These are phyloP conservation scores for Venustaconcha ellipsiformis DNA, from an alignment of 1,140 invertebrate species.

Conservation along the genomic window DNA sequence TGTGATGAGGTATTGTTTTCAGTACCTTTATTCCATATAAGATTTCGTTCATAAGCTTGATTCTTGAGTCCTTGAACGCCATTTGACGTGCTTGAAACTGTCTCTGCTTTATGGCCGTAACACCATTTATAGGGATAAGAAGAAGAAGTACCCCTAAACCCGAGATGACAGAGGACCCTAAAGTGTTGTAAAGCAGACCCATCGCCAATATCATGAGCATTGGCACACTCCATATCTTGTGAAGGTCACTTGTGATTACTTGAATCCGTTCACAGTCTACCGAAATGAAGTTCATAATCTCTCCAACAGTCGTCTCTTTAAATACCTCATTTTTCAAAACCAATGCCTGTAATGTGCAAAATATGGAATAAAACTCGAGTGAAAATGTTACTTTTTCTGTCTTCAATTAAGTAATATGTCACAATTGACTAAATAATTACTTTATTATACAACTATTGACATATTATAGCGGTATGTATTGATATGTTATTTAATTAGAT, in stretches of 20 bases:
- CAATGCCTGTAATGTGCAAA: conserved; percentile 37
- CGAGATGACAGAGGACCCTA: conserved; percentile 68
- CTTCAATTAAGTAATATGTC: no score
- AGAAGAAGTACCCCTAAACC: conserved; percentile 67
- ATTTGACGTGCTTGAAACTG: conserved; percentile 72
- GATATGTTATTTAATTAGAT: no score
- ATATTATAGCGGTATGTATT: no score
- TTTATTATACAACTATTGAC: no score
- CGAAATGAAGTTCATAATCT: conserved; percentile 74
- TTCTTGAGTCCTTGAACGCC: conserved; percentile 73
- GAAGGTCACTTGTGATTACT: conserved; percentile 76
- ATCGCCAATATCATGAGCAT: conserved; percentile 88
- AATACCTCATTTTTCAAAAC: conserved; percentile 48
- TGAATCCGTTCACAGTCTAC: conserved; percentile 68
- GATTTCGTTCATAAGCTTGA: conserved; percentile 70
- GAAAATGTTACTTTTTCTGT: neutral
- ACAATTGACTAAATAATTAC: no score
- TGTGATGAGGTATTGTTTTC: conserved; percentile 17
- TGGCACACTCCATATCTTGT: conserved; percentile 96
- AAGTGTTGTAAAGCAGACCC: conserved; percentile 88
- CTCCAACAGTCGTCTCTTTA: conserved; percentile 70
- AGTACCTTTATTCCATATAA: conserved; percentile 74
- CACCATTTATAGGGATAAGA: conserved; percentile 79
- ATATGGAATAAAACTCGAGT: neutral
- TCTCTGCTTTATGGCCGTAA: conserved; percentile 83